A percentile compares a stretch with the other conserved stretches of the same genome.
Evolutionary conservation across 2,888 invertebrate species (phyloP).

Genomic region (Leistus spinibarbis): DNA sequence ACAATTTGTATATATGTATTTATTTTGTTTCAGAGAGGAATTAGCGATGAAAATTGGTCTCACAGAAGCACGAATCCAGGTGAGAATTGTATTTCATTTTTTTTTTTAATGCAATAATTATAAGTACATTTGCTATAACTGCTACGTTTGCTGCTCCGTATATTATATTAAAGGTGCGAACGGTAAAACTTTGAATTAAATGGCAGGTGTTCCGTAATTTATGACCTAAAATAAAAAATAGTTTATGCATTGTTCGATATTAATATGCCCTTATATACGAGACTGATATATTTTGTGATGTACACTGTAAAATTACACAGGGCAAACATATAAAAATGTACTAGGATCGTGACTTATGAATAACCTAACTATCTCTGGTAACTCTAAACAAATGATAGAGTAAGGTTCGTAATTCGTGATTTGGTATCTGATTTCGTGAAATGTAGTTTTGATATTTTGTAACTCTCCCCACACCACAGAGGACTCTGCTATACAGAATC

Average conservation of each 20-base stretch:
- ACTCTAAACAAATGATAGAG: constrained; percentile 22
- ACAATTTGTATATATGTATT: constrained; percentile 3
- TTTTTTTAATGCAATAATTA: constrained; percentile 35
- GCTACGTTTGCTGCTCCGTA: not conserved
- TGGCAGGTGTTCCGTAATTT: not conserved
- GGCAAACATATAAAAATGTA: not conserved
- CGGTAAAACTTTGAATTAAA: not conserved
- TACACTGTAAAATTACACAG: not conserved
- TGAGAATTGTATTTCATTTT: constrained; percentile 57
- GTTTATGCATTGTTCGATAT: not conserved
- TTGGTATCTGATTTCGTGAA: constrained; percentile 1
- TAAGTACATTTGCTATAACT: constrained; percentile 21
- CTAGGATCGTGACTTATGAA: not conserved
- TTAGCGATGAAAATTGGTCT: constrained; percentile 93
- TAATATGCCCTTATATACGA: not conserved
- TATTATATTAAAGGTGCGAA: constrained; percentile 2
- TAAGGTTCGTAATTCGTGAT: not conserved
- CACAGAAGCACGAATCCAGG: constrained; percentile 94
- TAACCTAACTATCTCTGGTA: not conserved
- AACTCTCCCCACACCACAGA: not conserved
- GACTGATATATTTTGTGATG: not conserved
- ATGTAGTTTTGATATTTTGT: constrained; percentile 8
- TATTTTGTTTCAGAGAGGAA: constrained; percentile 80
- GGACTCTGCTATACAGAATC: no score
- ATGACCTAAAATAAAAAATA: not conserved